Conservation (phyloP, 2,888 invertebrate species). For the Platypus cylindrus region DNA sequence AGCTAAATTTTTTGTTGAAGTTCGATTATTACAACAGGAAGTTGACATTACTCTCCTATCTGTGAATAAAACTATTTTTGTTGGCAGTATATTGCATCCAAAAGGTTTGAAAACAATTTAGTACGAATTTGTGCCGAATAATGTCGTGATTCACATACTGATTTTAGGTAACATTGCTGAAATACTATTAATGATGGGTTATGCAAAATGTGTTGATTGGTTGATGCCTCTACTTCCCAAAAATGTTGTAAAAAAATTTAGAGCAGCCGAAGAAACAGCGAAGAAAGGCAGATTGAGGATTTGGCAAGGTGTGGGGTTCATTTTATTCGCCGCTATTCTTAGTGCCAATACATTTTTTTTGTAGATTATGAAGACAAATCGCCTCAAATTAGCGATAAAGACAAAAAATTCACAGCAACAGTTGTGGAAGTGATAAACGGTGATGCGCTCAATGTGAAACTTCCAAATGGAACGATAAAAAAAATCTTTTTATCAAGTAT, state of each 20-base stretch:
- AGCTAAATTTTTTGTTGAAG: conserved; percentile 88
- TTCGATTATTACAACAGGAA: conserved; percentile 79
- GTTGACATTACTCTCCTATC: conserved; percentile 84
- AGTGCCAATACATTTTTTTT: conserved; percentile 2
- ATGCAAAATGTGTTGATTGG: conserved; percentile 91
- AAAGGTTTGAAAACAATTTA: conserved; percentile 33
- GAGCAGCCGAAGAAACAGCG: conserved; percentile 55
- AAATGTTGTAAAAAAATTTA: conserved; percentile 31
- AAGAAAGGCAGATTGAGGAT: conserved; percentile 64
- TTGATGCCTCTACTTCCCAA: conserved; percentile 71
- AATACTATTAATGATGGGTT: conserved; percentile 45
- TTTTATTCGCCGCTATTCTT: neutral
- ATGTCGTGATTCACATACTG: neutral
- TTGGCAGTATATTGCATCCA: conserved; percentile 89
- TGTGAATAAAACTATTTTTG: conserved; percentile 72
- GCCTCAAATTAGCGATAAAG: conserved; percentile 59
- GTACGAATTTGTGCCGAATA: neutral
- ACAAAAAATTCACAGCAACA: conserved; percentile 68
- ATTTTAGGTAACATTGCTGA: conserved; percentile 65
- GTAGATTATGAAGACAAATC: conserved; percentile 65
- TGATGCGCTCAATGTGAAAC: conserved; percentile 81
- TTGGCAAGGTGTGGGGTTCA: conserved; percentile 50
- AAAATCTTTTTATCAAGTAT: conserved; percentile 95
- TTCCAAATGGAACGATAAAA: conserved; percentile 61
- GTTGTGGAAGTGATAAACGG: conserved; percentile 89